Conservation (phyloP, 2,888 invertebrate species). For the Campoplex capitator region DNA sequence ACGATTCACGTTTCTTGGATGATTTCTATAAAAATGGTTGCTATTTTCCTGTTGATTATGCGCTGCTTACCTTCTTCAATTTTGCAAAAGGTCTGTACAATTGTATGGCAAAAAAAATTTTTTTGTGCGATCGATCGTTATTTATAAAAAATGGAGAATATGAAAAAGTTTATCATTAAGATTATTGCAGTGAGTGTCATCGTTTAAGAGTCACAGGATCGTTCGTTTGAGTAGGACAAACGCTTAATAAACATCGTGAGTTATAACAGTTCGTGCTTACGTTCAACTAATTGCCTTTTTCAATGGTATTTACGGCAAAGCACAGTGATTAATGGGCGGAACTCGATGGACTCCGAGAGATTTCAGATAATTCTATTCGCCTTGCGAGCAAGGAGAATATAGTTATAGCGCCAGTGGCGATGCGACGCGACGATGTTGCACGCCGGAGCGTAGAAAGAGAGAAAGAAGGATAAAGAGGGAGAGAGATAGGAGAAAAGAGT, state of each 20-base stretch:
- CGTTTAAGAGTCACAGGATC: slow-evolving; percentile 5
- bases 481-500: slow-evolving; percentile 17
- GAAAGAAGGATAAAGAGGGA: slow-evolving; percentile 20
- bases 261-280: slow-evolving; percentile 59
- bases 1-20: neutral
- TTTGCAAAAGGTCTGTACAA: neutral
- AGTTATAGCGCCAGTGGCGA: slow-evolving; percentile 57
- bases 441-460: slow-evolving; percentile 27
- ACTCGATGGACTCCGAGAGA: slow-evolving; percentile 65
- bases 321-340: slow-evolving; percentile 67
- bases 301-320: slow-evolving; percentile 63
- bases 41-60: neutral
- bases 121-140: neutral
- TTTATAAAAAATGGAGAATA: neutral
- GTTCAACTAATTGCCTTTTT: slow-evolving; percentile 68
- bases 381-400: slow-evolving; percentile 52
- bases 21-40: neutral
- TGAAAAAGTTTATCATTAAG: slow-evolving; percentile 5
- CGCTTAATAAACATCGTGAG: slow-evolving; percentile 52
- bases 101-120: neutral
- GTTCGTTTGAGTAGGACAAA: slow-evolving; percentile 19
- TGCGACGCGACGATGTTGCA: slow-evolving; percentile 69
- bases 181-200: slow-evolving; percentile 14
- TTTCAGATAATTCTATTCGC: slow-evolving; percentile 69
- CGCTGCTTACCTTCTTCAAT: neutral